These are phyloP conservation scores for Pogoniulus pusillus DNA, from an alignment of 2,797 vertebrate species.

Conservation along the genomic window DNA sequence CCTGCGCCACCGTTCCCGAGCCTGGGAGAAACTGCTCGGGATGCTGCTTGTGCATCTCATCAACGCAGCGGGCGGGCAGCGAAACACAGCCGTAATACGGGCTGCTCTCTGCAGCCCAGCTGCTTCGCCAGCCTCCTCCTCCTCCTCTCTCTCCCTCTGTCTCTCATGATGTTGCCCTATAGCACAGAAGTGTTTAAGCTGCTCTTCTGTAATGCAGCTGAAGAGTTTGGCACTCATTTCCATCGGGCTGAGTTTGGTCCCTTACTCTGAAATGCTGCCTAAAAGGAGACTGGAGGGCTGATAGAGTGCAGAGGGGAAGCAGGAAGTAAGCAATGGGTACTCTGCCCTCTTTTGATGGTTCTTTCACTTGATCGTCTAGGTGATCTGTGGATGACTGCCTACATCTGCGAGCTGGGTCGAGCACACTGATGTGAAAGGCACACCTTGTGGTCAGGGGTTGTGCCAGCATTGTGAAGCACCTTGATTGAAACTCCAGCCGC, in stretches of 20 bases:
- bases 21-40: constrained; percentile 10
- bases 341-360: neutral
- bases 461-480: constrained; percentile 63
- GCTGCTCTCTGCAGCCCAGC: neutral
- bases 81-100: neutral
- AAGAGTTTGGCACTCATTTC: neutral
- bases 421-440: neutral
- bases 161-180: neutral
- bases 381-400: neutral
- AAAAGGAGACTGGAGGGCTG: neutral
- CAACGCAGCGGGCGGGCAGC: neutral
- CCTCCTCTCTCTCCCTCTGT: neutral
- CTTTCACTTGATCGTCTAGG: neutral
- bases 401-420: neutral
- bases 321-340: neutral
- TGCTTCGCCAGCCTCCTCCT: neutral
- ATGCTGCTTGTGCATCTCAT: constrained; percentile 30
- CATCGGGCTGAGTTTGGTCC: neutral
- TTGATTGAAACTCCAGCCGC: constrained; percentile 57
- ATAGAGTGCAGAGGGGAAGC: neutral
- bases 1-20: neutral
- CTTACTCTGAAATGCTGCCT: constrained; percentile 26
- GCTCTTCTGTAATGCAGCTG: neutral
- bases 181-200: neutral
- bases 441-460: constrained; percentile 35